A percentile compares a stretch with the other conserved stretches of the same genome.
Conservation (phyloP, 2,888 invertebrate species). For the Dromius quadrimaculatus region DNA sequence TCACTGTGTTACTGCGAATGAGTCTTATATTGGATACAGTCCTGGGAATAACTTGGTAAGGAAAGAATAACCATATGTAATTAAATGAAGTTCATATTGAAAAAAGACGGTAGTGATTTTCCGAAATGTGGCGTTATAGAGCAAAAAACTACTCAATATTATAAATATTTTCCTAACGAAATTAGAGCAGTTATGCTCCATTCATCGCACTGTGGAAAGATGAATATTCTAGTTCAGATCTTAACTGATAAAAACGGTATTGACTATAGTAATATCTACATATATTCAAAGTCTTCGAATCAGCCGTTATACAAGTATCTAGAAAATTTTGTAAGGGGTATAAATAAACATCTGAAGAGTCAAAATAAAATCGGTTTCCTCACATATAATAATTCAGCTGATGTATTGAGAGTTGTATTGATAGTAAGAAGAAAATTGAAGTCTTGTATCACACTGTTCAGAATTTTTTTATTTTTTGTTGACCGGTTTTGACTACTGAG, state of each 20-base stretch:
- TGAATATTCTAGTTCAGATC: slow-evolving; percentile 29
- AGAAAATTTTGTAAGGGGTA: slow-evolving; percentile 38
- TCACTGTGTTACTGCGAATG: neutral
- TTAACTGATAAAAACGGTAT: slow-evolving; percentile 38
- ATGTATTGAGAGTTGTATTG: slow-evolving; percentile 53
- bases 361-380: slow-evolving; percentile 54
- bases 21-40: neutral
- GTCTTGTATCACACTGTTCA: too few species aligned
- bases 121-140: neutral
- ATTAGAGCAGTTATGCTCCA: slow-evolving; percentile 33
- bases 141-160: neutral
- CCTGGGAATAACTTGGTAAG: neutral
- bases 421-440: too few species aligned
- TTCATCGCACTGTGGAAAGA: slow-evolving; percentile 46
- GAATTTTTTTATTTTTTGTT: too few species aligned
- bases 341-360: slow-evolving; percentile 51
- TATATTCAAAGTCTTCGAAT: slow-evolving; percentile 50
- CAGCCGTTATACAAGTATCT: slow-evolving; percentile 58
- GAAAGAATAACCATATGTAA: neutral
- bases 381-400: slow-evolving; percentile 47
- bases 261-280: slow-evolving; percentile 45
- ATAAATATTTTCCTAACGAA: slow-evolving; percentile 9
- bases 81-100: neutral
- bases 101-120: neutral
- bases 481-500: too few species aligned